Evolutionary conservation across 1,140 invertebrate genomes (phyloP), one percentile per base, ranked within the genome.

Genomic region (Drosophila sp.): DNA sequence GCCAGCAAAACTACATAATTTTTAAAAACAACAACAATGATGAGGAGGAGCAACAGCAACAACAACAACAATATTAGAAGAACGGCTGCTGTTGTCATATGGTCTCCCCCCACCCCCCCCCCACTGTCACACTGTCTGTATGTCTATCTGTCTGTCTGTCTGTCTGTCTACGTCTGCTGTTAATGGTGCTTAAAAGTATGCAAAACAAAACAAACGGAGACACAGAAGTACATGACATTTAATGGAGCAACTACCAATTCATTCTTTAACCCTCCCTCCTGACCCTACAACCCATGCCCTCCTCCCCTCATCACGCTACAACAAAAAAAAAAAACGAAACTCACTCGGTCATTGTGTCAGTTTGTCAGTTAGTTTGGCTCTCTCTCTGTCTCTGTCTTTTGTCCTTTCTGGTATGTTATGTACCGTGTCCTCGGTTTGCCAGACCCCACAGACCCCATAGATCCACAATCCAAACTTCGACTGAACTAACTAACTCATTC

Each of bases 301-400:
- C n/a, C 8, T n/a, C 30, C 11, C 17, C 8, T 25, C 56, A 0
- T 11, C 32, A 54, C 25, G 17, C 23, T 38, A 1, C 6, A 32
- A 29, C 44, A 27, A 41, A 40, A 4, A 33, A 29, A 33, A 32
- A 44, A 33, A 17, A 47, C 60, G 17, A 47, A 60, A 55, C 60
- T 66, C 71, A 74, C 75, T 77, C 75, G 75, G 75, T 77, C 75
- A 77, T 77, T 74, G 75, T 77, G 75, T 77, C 75, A 77, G 66
- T 60, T 70, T 70, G 74, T 64, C 71, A 73, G 66, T 61, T 61
- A 40, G 40, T 61, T 61, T 61, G 38, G 17, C 40, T 38, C 35
- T 38, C 8, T 38, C 8, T 38, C 35, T 38, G 35, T 4, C 11
- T 10, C 7, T 44, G 25, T 40, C 35, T 29, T 41, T n/a, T 60